These are phyloP conservation scores for Chelon labrosus DNA, from an alignment of 2,797 vertebrate species.

Conservation along the genomic window DNA sequence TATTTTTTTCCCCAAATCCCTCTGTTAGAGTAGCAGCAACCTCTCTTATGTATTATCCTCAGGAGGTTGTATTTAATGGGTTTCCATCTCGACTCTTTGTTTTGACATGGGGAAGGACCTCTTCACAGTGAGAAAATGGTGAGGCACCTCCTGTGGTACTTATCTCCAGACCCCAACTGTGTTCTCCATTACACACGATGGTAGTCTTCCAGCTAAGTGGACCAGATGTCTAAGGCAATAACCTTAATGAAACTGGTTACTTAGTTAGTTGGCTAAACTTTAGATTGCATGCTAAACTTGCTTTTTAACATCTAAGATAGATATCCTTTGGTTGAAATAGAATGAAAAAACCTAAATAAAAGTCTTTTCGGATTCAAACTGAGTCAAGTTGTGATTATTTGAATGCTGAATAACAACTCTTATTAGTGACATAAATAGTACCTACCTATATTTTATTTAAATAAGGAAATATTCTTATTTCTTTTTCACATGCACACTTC, in stretches of 20 bases:
- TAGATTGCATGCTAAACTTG: constrained; percentile 8
- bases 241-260: constrained; percentile 21
- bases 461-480: background rate
- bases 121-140: constrained; percentile 39
- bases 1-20: background rate
- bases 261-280: constrained; percentile 29
- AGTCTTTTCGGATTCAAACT: background rate
- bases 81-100: constrained; percentile 10
- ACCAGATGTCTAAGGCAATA: constrained; percentile 40
- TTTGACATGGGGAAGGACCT: constrained; percentile 14
- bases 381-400: no score
- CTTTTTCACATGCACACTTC: background rate
- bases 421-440: no score
- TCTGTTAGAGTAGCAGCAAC: background rate
- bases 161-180: constrained; percentile 15
- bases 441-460: no score
- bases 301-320: background rate
- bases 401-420: no score
- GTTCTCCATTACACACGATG: constrained; percentile 40
- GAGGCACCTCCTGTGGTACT: constrained; percentile 11
- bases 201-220: constrained; percentile 23
- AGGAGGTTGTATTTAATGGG: background rate
- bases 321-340: background rate
- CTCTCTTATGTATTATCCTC: background rate
- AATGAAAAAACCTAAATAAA: background rate